Evolutionary conservation across 1,140 invertebrate genomes (phyloP), one percentile per base, ranked within the genome.

Genomic region (Cotesia glomerata): DNA sequence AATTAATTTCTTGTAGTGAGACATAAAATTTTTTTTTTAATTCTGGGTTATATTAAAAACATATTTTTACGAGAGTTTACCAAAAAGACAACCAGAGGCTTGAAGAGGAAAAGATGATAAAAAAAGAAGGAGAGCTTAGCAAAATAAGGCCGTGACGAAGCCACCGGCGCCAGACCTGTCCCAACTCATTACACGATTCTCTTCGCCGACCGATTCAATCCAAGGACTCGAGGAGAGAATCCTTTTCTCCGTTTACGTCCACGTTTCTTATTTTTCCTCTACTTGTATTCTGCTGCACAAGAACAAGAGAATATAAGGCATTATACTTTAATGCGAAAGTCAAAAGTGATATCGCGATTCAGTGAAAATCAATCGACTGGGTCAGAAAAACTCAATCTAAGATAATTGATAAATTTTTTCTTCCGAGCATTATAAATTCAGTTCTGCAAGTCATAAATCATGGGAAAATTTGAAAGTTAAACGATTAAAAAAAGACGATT

Each of bases 141-240:
- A 74, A 81, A 80, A 79, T 78, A 77, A 81, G 77, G 75, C 79
- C 82, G 79, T 79, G 81, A 84, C 83, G 80, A 82, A 81, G 80
- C 76, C 76, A 71, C 74, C 80, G 84, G 84, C 84, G 84, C 83
- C 83, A 79, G 76, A 74, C 66, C 72, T 77, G 69, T 76, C 80
- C 78, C 70, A 81, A 84, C 83, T 85, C 82, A 85, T 86, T 86
- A 86, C 79, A 76, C 81, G 82, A 86, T 84, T 86, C 82, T 80
- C 79, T 76, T 74, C 78, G 79, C 63, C 76, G 75, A 76, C 61
- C 75, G 77, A 67, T 49, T 67, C 63, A 65, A 51, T 13, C 73
- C 78, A 65, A 69, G 74, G 75, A 73, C 76, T 56, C 45, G 52
- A 34, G 13, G 52, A 18, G 61, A 49, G 39, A 18, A 35, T 35